Evolutionary conservation across 2,888 invertebrate species (phyloP).

Genomic region (Tachina fera): DNA sequence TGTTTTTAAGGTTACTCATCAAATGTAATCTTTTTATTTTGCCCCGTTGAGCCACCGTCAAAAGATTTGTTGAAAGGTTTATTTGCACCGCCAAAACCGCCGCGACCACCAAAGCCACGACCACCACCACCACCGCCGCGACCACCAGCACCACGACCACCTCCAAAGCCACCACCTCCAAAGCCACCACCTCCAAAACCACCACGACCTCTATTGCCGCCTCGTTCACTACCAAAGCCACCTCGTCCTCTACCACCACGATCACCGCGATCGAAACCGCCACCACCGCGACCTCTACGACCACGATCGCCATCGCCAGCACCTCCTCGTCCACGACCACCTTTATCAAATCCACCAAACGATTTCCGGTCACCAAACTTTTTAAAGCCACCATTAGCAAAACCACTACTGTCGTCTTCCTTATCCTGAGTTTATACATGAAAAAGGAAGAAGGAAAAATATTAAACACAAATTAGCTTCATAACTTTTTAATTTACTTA

Average conservation of each 20-base stretch:
- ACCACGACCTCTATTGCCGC: slow-evolving; percentile 74
- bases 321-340: slow-evolving; percentile 75
- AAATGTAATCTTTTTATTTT: slow-evolving; percentile 82
- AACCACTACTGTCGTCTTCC: slow-evolving; percentile 59
- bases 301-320: slow-evolving; percentile 75
- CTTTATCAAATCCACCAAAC: slow-evolving; percentile 80
- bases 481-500: slow-evolving; percentile 34
- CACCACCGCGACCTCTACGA: slow-evolving; percentile 73
- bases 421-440: slow-evolving; percentile 72
- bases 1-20: slow-evolving; percentile 77
- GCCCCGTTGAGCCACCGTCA: slow-evolving; percentile 80
- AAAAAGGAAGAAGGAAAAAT: slow-evolving; percentile 72
- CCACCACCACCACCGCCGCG: slow-evolving; percentile 74
- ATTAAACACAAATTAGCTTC: slow-evolving; percentile 82
- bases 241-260: slow-evolving; percentile 77
- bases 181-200: slow-evolving; percentile 75
- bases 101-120: slow-evolving; percentile 79
- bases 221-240: slow-evolving; percentile 74
- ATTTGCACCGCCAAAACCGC: slow-evolving; percentile 78
- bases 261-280: slow-evolving; percentile 80
- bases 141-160: slow-evolving; percentile 74
- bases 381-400: slow-evolving; percentile 79
- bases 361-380: slow-evolving; percentile 80
- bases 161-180: slow-evolving; percentile 79
- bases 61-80: slow-evolving; percentile 85